phyloP scores from a whole-genome alignment of 2,888 invertebrate genomes.

The Tetheella fluctuosa region DNA sequence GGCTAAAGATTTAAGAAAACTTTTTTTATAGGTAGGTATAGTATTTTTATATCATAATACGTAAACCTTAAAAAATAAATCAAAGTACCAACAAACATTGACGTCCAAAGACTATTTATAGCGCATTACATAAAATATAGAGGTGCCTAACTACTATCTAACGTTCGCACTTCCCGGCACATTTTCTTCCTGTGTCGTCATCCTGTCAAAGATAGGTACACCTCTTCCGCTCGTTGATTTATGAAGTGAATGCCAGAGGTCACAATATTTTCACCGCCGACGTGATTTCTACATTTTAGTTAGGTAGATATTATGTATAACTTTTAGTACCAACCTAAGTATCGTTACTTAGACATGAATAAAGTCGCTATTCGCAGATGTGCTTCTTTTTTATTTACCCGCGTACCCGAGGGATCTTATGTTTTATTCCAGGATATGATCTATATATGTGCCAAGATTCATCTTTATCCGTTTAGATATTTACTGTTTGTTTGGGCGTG shows the following conservation, averaged over 20 bases:
- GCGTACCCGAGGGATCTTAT: too few relatives aligned
- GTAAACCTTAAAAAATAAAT: background rate
- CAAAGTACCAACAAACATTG: background rate
- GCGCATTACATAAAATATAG: slow-evolving; percentile 3
- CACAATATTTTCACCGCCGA: slow-evolving; percentile 12
- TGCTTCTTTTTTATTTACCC: too few relatives aligned
- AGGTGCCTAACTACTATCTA: slow-evolving; percentile 4
- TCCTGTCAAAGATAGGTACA: slow-evolving; percentile 21
- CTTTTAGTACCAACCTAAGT: background rate
- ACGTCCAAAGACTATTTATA: slow-evolving; percentile 3
- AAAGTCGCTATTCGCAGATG: too few relatives aligned
- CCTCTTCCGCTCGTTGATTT: slow-evolving; percentile 25
- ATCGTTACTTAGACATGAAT: too few relatives aligned
- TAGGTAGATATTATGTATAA: background rate
- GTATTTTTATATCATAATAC: too few relatives aligned
- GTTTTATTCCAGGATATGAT: too few relatives aligned
- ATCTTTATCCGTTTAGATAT: too few relatives aligned
- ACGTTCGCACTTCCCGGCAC: slow-evolving; percentile 7
- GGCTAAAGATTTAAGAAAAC: too few relatives aligned
- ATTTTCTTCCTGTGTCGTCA: slow-evolving; percentile 14
- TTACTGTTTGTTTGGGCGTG: too few relatives aligned
- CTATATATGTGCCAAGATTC: too few relatives aligned
- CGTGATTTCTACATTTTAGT: slow-evolving; percentile 13
- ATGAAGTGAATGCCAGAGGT: slow-evolving; percentile 18
- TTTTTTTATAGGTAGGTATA: too few relatives aligned